Percentiles rank a stretch among this genome's conserved stretches.
Conservation (phyloP, 2,888 invertebrate species). For the Dolichopus griseipennis region DNA sequence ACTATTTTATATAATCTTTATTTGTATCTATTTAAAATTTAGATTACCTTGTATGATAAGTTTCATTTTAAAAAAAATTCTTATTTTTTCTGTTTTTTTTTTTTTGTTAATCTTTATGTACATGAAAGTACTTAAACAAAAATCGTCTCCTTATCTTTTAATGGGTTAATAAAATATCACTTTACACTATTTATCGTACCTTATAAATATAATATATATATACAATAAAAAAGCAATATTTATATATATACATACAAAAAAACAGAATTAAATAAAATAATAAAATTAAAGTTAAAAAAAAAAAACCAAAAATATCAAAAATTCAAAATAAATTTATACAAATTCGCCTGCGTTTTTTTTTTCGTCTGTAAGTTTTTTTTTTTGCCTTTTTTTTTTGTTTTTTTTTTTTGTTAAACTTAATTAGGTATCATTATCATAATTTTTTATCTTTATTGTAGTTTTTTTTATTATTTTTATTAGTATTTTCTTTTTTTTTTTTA, state of each 20-base stretch:
- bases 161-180: conserved; percentile 6
- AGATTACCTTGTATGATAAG: no score
- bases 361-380: no score
- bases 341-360: conserved; percentile 4
- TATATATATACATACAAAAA: no score
- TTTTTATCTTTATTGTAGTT: conserved; percentile 3
- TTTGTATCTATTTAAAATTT: no score
- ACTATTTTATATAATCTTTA: no score
- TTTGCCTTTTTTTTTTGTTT: background rate
- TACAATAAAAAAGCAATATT: background rate
- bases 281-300: no score
- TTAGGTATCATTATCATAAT: conserved; percentile 6
- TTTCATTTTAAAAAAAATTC: no score
- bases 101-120: background rate
- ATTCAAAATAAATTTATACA: background rate
- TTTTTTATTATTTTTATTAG: background rate
- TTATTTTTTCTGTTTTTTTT: no score
- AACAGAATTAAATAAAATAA: background rate
- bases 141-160: background rate
- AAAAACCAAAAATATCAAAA: no score
- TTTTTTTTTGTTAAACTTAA: background rate
- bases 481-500: background rate
- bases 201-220: background rate
- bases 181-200: background rate
- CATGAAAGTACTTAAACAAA: background rate